phyloP scores from a whole-genome alignment of 2,888 invertebrate genomes.

The Andrena trimmerana region DNA sequence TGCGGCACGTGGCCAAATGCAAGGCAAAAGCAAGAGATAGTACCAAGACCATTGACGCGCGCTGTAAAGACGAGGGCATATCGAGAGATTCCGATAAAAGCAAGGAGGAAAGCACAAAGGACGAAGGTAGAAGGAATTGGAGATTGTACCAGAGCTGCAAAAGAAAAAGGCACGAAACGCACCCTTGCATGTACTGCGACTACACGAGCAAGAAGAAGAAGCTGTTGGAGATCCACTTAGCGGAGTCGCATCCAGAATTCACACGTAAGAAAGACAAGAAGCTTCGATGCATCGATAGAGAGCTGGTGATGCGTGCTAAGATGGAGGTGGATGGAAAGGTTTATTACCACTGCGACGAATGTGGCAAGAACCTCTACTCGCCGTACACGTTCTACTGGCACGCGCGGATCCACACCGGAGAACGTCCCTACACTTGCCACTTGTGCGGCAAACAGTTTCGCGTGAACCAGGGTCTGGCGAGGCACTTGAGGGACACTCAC shows the following conservation, averaged over 20 bases:
- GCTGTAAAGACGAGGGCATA: neutral
- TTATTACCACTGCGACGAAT: constrained; percentile 87
- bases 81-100: neutral
- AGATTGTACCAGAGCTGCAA: constrained; percentile 8
- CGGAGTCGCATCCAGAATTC: constrained; percentile 69
- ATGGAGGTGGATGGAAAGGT: constrained; percentile 86
- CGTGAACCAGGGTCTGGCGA: constrained; percentile 88
- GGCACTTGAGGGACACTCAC: constrained; percentile 89
- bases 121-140: constrained; percentile 3
- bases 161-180: constrained; percentile 27
- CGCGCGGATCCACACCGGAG: constrained; percentile 89
- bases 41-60: neutral
- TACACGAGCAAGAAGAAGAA: constrained; percentile 68
- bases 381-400: constrained; percentile 89
- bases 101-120: neutral
- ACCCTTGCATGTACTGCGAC: constrained; percentile 74
- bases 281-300: constrained; percentile 75
- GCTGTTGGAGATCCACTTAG: constrained; percentile 65
- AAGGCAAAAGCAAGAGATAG: neutral
- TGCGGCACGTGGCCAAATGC: constrained; percentile 40
- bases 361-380: constrained; percentile 88
- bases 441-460: constrained; percentile 89
- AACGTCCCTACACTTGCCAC: constrained; percentile 89
- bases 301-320: constrained; percentile 80
- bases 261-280: constrained; percentile 47